Evolutionary conservation across 2,797 vertebrate species (phyloP).

Genomic region (Hypotaenidia okinawae): DNA sequence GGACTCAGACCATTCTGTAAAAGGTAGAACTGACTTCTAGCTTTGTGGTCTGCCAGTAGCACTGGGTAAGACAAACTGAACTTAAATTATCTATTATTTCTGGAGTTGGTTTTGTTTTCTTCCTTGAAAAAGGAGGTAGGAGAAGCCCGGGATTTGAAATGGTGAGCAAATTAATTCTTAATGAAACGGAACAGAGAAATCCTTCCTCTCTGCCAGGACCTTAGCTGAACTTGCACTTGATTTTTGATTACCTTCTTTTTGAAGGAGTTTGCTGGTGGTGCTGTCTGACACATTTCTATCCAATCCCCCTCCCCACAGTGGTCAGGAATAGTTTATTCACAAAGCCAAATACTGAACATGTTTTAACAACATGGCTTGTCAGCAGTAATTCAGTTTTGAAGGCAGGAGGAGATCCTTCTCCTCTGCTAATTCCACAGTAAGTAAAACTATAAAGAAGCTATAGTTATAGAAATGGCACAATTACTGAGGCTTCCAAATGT

Average conservation of each 20-base stretch:
- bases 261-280: not conserved
- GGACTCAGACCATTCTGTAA: not conserved
- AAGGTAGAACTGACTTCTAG: not conserved
- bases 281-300: not conserved
- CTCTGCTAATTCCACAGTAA: not conserved
- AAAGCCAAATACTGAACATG: not conserved
- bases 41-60: not conserved
- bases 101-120: not conserved
- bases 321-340: not conserved
- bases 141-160: not conserved
- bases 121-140: not conserved
- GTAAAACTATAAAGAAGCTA: not conserved
- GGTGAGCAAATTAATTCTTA: not conserved
- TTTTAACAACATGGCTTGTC: not conserved
- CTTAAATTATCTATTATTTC: not conserved
- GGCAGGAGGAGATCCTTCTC: not conserved
- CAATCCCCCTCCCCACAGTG: accelerated
- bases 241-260: not conserved
- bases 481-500: not conserved
- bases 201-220: not conserved
- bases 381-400: not conserved
- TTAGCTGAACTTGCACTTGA: not conserved
- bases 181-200: not conserved
- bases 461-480: not conserved
- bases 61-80: not conserved